phyloP scores from a whole-genome alignment of 2,888 invertebrate species.

The Archaeoteleia sp. region DNA sequence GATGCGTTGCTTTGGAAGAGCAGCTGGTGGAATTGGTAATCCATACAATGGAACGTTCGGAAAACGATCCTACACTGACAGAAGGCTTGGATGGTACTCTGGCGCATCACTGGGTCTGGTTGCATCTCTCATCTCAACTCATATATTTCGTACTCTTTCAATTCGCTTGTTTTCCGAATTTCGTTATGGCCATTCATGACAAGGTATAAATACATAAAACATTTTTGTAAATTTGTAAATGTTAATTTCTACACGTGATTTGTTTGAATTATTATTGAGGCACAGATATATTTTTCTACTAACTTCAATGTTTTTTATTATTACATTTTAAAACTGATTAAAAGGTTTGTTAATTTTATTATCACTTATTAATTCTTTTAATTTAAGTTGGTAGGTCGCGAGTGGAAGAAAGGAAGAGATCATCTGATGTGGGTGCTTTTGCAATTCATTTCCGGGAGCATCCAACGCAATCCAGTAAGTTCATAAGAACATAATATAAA shows the following conservation, averaged over 20 bases:
- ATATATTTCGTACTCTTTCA: slow-evolving; percentile 97
- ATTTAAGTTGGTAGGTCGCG: slow-evolving; percentile 81
- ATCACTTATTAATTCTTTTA: background rate
- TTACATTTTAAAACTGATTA: background rate
- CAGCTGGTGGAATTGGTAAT: slow-evolving; percentile 94
- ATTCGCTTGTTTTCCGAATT: slow-evolving; percentile 94
- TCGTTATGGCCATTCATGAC: slow-evolving; percentile 91
- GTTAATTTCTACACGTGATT: no score
- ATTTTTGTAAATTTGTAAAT: no score
- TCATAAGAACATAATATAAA: slow-evolving; percentile 14
- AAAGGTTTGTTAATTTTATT: background rate
- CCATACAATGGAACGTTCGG: slow-evolving; percentile 93
- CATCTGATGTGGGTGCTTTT: slow-evolving; percentile 99
- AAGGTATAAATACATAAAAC: no score
- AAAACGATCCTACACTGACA: slow-evolving; percentile 78
- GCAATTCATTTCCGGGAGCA: slow-evolving; percentile 97
- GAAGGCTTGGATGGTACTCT: slow-evolving; percentile 79
- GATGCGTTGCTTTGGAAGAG: slow-evolving; percentile 93
- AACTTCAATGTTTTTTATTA: no score
- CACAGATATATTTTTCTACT: no score
- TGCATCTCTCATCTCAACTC: slow-evolving; percentile 93
- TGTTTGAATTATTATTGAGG: no score
- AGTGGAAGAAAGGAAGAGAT: slow-evolving; percentile 92
- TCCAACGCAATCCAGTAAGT: slow-evolving; percentile 91
- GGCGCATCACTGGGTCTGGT: slow-evolving; percentile 90